Conservation (phyloP, 2,888 invertebrate genomes). For the Lasioglossum vierecki region DNA sequence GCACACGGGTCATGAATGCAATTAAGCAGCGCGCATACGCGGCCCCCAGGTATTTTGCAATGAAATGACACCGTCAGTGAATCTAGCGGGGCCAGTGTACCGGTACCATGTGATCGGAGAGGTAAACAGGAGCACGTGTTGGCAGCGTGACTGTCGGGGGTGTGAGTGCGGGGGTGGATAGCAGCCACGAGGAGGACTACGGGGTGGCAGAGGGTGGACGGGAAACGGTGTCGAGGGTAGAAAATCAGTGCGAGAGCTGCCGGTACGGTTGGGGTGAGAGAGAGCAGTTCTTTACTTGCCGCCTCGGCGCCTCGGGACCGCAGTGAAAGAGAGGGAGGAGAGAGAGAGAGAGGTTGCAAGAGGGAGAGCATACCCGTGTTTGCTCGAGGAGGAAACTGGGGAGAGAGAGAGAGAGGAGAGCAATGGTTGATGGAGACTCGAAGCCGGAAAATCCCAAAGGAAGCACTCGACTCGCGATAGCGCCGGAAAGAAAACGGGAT, state of each 20-base stretch:
- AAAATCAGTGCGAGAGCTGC: conserved; percentile 75
- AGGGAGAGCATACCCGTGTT: conserved; percentile 18
- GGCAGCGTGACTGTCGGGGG: conserved; percentile 76
- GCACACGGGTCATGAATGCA: conserved; percentile 56
- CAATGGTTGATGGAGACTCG: conserved; percentile 62
- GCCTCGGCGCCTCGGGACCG: conserved; percentile 71
- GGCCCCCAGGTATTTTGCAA: conserved; percentile 50
- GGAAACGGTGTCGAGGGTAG: conserved; percentile 69
- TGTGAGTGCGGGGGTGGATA: conserved; percentile 48
- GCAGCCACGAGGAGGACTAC: conserved; percentile 37
- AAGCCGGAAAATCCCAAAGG: conserved; percentile 79
- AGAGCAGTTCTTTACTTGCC: conserved; percentile 76
- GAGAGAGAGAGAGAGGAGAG: conserved; percentile 49
- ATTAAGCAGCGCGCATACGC: conserved; percentile 51
- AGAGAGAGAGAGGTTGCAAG: conserved; percentile 40
- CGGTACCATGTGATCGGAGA: conserved; percentile 74
- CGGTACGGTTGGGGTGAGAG: conserved; percentile 60
- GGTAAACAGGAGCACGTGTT: conserved; percentile 83
- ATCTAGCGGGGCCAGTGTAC: conserved; percentile 19
- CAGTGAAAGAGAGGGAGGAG: conserved; percentile 54
- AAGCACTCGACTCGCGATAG: conserved; percentile 81
- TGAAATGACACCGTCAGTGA: conserved; percentile 53
- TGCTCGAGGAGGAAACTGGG: conserved; percentile 21
- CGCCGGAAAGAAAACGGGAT: conserved; percentile 69
- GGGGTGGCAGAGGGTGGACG: conserved; percentile 37